Base-by-base conservation (phyloP, 1,140 invertebrate genomes). In the Eumaeus atala region DNA sequence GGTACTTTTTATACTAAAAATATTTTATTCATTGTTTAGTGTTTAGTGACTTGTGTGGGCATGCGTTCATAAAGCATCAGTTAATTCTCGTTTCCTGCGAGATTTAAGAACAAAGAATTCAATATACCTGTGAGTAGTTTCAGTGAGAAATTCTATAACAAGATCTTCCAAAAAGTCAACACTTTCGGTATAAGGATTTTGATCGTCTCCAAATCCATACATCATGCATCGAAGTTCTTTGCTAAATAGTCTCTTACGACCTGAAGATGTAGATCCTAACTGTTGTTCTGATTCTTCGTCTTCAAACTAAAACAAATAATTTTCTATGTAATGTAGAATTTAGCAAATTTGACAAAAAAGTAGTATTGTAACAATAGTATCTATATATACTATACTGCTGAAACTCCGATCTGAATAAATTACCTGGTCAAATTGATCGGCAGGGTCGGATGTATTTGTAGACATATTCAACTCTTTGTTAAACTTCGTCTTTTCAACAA, bases 191-290 rank as follows among this genome's bases (percentile, higher is more conserved):
- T 98, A 99, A 0, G 98, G 98, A 90, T 99, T 99, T 79, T 97
- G 95, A 85, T 99, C 97, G 88, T 99, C 98, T n/a, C 98, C 98
- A 91, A 99, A 99, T 0, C 98, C 98, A 87, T 98, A 99, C 96
- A 99, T 99, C 98, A 99, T 99, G 72, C 97, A 98, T 36, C 97
- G 90, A 40, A 99, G 84, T 86, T 97, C 95, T 81, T 97, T 96
- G 35, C 95, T 96, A 64, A 97, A 97, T 1, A 96, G 75, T 49
- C 95, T 88, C 86, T 96, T 96, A 17, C 94, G 88, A 12, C 94
- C 95, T 48, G 92, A 90, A 11, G 92, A 89, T 36, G 93, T 91
- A 0, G 76, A 68, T 36, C 78, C 84, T 14, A 82, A 66, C 51
- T 84, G 83, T 38, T 82, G 79, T 33, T 87, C 84, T 33, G 71